Conservation (phyloP, 2,797 vertebrate species). For the Thamnophis elegans region DNA sequence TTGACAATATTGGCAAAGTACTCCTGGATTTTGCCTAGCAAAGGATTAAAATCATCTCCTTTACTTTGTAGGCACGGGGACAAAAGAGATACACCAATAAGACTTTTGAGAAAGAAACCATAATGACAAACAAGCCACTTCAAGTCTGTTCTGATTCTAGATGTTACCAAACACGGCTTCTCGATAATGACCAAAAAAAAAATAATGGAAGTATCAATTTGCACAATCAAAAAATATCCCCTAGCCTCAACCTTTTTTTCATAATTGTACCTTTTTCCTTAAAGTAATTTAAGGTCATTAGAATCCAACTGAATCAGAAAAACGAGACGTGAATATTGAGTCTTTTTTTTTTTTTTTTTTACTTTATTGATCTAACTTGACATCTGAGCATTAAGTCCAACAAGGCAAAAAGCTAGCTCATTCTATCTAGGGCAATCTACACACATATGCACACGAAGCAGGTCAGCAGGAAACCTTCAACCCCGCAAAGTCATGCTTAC, state of each 20-base stretch:
- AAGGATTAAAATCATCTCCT: constrained; percentile 41
- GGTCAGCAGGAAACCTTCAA: constrained; percentile 55
- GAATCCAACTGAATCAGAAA: constrained; percentile 61
- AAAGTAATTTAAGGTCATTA: constrained; percentile 36
- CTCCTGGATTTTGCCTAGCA: constrained; percentile 43
- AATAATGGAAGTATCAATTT: constrained; percentile 27
- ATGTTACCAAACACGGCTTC: constrained; percentile 47
- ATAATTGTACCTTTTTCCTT: not conserved
- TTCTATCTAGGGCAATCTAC: not conserved
- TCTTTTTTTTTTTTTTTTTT: not conserved
- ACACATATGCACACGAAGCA: not conserved
- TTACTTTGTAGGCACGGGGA: constrained; percentile 34
- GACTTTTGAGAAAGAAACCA: constrained; percentile 48
- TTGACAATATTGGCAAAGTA: constrained; percentile 5
- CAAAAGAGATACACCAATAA: constrained; percentile 47
- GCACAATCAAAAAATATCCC: constrained; percentile 28
- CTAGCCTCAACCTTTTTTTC: not conserved
- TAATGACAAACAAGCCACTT: constrained; percentile 43
- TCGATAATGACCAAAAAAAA: not conserved
- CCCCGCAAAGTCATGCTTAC: constrained; percentile 71
- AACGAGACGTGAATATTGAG: constrained; percentile 38
- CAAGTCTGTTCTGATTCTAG: constrained; percentile 49
- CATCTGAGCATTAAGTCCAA: constrained; percentile 24
- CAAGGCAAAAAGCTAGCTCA: not conserved
- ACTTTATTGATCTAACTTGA: constrained; percentile 20